Conservation (phyloP, 2,797 vertebrate species). For the Yasuhikotakia modesta region DNA sequence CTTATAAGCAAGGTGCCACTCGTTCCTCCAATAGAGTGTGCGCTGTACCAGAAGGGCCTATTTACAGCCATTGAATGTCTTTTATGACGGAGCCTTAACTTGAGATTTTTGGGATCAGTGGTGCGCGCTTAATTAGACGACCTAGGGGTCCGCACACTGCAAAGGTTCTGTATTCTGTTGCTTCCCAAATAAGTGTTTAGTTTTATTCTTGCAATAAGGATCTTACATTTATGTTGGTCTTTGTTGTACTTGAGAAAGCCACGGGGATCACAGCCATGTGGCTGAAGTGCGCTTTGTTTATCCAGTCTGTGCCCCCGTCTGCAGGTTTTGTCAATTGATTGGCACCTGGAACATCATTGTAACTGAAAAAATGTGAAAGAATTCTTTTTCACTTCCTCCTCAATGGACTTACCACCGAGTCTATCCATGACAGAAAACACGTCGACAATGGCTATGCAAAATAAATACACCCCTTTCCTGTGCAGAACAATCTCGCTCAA, state of each 20-base stretch:
- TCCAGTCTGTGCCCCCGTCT: constrained; percentile 75
- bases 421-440: constrained; percentile 78
- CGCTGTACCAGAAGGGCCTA: constrained; percentile 86
- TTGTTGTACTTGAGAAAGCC: constrained; percentile 79
- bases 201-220: constrained; percentile 88
- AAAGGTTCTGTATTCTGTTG: constrained; percentile 79
- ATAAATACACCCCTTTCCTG: constrained; percentile 81
- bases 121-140: constrained; percentile 83
- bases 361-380: constrained; percentile 80
- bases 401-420: constrained; percentile 78
- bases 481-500: constrained; percentile 72
- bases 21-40: constrained; percentile 82
- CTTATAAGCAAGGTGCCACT: constrained; percentile 85
- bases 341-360: constrained; percentile 88
- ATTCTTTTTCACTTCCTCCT: constrained; percentile 77
- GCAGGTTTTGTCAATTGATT: constrained; percentile 75
- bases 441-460: constrained; percentile 83
- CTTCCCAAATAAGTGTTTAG: constrained; percentile 86
- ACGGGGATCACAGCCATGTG: constrained; percentile 81
- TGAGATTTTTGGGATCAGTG: constrained; percentile 79
- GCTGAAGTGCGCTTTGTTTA: constrained; percentile 85
- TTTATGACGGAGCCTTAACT: constrained; percentile 81
- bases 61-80: constrained; percentile 82
- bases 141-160: constrained; percentile 78
- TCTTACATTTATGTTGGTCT: constrained; percentile 85